These are phyloP conservation scores for Patiria miniata DNA, from an alignment of 35 echinoderm and acorn worm species.

Conservation along the genomic window DNA sequence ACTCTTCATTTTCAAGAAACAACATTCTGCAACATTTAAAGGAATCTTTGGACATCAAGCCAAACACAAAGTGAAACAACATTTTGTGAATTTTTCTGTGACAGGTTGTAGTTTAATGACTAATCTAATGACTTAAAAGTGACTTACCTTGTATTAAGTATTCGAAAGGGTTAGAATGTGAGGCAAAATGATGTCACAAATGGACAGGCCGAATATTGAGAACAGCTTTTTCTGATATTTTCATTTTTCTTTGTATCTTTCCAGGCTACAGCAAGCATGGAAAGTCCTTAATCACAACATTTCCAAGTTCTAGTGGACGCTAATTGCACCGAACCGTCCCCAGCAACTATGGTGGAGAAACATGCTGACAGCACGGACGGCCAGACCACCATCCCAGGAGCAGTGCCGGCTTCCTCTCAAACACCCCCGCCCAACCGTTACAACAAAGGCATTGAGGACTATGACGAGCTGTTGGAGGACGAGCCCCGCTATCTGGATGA, in stretches of 20 bases:
- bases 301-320: neutral
- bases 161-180: too few species aligned
- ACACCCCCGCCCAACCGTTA: neutral
- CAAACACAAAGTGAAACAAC: too few species aligned
- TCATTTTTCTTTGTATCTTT: neutral
- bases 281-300: neutral
- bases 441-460: constrained; percentile 3
- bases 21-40: too few species aligned
- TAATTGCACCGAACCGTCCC: neutral
- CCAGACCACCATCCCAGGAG: constrained; percentile 10
- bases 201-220: neutral
- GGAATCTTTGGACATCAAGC: too few species aligned
- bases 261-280: neutral
- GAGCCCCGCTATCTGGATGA: constrained; percentile 22
- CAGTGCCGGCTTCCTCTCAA: neutral
- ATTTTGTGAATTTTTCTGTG: too few species aligned
- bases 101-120: too few species aligned
- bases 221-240: neutral
- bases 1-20: too few species aligned
- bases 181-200: too few species aligned
- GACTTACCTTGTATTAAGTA: too few species aligned
- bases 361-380: neutral
- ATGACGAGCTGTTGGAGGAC: constrained; percentile 10
- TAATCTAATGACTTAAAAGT: too few species aligned
- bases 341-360: constrained; percentile 3